Evolutionary conservation across 2,113 vertebrate species (phyloP), one percentile per base, ranked within the genome.

Genomic region (Apaloderma vittatum): DNA sequence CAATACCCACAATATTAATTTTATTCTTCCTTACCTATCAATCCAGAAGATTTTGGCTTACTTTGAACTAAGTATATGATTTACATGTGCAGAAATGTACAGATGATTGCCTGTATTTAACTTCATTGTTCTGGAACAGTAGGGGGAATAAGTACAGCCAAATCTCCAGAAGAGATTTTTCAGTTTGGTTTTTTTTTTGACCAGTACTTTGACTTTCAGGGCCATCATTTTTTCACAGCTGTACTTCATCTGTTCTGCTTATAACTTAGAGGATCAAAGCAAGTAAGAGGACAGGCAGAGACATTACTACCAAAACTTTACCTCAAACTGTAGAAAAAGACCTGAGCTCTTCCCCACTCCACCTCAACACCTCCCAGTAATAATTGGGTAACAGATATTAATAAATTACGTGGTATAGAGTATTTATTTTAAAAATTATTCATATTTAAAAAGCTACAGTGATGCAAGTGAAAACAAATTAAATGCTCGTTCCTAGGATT

Each of bases 101-200:
- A 40, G 0, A 62, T 48, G 15, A 27, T 10, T 43, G 34, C 24
- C 68, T 82, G 63, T 30, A 43, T 22, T 93, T 23, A 63, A 61
- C 11, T n/a, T 37, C 3, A 30, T 0, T 65, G 4, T 2, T 75
- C 43, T 45, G 52, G 12, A 52, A 8, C 20, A 68, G 37, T 0
- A 86, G 8, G 24, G 78, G 15, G 11, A 78, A 3, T 4, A 66
- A 86, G 6, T 6, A 54, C 34, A 65, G 65, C 6, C 27, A 27
- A 17, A 63, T 7, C 11, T 48, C 46, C 49, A 58, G 19, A 43
- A 23, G 8, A n/a, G 12, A 36, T 51, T 71, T 95, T 84, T 68
- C 75, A 86, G 11, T n/a, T 45, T 24, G n/a, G 6, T 19, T 26
- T 75, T 81, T 77, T 74, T 54, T 66, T 55, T 36, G 23, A 72